Conservation (phyloP, 2,113 vertebrate species). For the Glaucidium brasilianum region DNA sequence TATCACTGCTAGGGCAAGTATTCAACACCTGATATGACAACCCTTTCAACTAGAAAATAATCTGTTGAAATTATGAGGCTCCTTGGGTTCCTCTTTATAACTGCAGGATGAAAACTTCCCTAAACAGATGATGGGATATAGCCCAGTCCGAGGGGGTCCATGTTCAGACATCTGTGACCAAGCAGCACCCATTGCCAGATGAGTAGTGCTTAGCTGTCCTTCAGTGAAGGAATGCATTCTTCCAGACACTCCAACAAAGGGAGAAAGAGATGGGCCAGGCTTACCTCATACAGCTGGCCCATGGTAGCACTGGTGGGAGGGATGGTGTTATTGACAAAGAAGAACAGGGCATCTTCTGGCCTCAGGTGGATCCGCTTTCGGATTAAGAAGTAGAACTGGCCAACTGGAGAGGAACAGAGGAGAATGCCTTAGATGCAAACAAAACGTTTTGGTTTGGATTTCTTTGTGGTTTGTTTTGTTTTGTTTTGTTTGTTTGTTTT, state of each 20-base stretch:
- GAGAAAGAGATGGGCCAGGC: background rate
- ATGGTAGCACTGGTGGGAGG: conserved; percentile 95
- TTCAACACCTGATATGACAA: background rate
- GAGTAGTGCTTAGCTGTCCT: background rate
- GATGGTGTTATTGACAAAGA: conserved; percentile 97
- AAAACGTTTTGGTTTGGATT: background rate
- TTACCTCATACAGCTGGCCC: conserved; percentile 95
- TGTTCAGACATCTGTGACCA: background rate
- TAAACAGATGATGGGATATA: background rate
- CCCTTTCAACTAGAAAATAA: background rate
- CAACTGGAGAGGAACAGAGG: conserved; percentile 77
- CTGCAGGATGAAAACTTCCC: background rate
- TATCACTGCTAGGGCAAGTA: background rate
- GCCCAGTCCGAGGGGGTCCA: rapidly evolving
- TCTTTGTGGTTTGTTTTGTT: background rate
- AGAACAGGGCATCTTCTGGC: conserved; percentile 96
- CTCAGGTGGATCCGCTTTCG: conserved; percentile 93
- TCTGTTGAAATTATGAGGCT: background rate
- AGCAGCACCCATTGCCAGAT: background rate
- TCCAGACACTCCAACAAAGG: background rate
- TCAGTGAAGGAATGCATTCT: background rate
- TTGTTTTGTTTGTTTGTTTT: background rate
- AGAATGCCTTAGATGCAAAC: background rate
- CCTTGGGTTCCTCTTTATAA: background rate
- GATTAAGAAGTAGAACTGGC: conserved; percentile 96